These are phyloP conservation scores for Phrynocephalus vlangalii DNA, from an alignment of 2,797 vertebrate genomes.

Conservation along the genomic window DNA sequence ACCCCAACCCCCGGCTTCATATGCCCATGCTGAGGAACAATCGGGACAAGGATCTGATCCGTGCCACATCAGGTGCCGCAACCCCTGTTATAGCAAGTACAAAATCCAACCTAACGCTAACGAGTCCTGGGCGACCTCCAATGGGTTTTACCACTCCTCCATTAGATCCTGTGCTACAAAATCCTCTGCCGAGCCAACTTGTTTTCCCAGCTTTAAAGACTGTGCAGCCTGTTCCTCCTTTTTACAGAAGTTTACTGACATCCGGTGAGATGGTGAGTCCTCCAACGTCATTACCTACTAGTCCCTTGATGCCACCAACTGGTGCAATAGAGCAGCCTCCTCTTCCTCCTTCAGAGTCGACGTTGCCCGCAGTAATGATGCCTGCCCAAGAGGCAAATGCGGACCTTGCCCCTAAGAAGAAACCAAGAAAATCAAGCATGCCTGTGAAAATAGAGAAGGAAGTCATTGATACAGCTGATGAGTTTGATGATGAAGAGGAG, in stretches of 20 bases:
- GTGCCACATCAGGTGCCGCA: slow-evolving; percentile 88
- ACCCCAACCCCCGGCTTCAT: slow-evolving; percentile 89
- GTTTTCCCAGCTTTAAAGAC: slow-evolving; percentile 97
- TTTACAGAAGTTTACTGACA: slow-evolving; percentile 95
- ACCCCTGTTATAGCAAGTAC: slow-evolving; percentile 97
- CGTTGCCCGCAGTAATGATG: slow-evolving; percentile 78
- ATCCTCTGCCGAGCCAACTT: slow-evolving; percentile 92
- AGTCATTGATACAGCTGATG: slow-evolving; percentile 95
- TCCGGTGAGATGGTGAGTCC: slow-evolving; percentile 95
- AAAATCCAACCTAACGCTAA: slow-evolving; percentile 91
- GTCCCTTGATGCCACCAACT: slow-evolving; percentile 90
- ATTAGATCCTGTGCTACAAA: slow-evolving; percentile 93
- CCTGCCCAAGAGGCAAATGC: slow-evolving; percentile 75
- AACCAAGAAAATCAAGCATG: slow-evolving; percentile 99
- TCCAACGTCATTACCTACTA: slow-evolving; percentile 93
- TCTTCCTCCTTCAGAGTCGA: slow-evolving; percentile 78
- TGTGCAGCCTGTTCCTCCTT: slow-evolving; percentile 97
- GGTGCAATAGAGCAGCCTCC: slow-evolving; percentile 81
- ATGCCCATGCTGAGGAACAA: slow-evolving; percentile 94
- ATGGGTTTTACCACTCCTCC: slow-evolving; percentile 97
- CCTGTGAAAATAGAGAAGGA: slow-evolving; percentile 99
- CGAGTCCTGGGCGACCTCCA: slow-evolving; percentile 93
- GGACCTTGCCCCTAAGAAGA: slow-evolving; percentile 96
- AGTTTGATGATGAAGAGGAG: slow-evolving; percentile 95
- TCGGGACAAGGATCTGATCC: slow-evolving; percentile 97